These are phyloP conservation scores for Scrobipalpa atriplicella DNA, from an alignment of 2,888 invertebrate species.

Conservation along the genomic window DNA sequence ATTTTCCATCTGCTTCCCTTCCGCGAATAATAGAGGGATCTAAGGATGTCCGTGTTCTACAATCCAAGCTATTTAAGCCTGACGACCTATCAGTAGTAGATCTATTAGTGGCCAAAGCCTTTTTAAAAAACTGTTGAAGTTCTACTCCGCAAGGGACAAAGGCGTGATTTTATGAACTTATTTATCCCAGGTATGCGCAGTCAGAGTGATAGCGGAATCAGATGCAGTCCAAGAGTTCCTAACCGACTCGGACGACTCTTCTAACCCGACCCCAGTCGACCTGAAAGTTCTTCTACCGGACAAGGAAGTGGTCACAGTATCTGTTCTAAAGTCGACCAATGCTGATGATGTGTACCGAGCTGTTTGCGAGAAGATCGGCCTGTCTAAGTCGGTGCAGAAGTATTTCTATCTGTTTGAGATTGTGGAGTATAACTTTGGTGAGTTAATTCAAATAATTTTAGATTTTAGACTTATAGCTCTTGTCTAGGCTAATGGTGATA, in stretches of 20 bases:
- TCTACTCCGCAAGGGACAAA: no score
- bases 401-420: slow-evolving; percentile 99
- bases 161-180: neutral
- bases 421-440: slow-evolving; percentile 98
- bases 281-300: slow-evolving; percentile 94
- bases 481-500: no score
- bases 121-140: no score
- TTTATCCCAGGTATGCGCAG: slow-evolving; percentile 93
- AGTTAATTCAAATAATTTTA: slow-evolving; percentile 52
- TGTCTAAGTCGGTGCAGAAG: slow-evolving; percentile 91
- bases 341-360: slow-evolving; percentile 96
- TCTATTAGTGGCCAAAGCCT: no score
- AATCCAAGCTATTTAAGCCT: no score
- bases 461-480: no score
- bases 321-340: slow-evolving; percentile 93
- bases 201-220: slow-evolving; percentile 98
- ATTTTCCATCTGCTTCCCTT: no score
- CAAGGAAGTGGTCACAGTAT: slow-evolving; percentile 93
- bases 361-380: slow-evolving; percentile 91
- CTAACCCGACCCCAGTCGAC: slow-evolving; percentile 89
- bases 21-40: no score
- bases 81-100: no score
- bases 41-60: no score
- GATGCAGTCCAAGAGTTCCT: slow-evolving; percentile 99
- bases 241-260: slow-evolving; percentile 94